Evolutionary conservation across 2,113 vertebrate genomes (phyloP).

Genomic region (Hemiscyllium ocellatum): DNA sequence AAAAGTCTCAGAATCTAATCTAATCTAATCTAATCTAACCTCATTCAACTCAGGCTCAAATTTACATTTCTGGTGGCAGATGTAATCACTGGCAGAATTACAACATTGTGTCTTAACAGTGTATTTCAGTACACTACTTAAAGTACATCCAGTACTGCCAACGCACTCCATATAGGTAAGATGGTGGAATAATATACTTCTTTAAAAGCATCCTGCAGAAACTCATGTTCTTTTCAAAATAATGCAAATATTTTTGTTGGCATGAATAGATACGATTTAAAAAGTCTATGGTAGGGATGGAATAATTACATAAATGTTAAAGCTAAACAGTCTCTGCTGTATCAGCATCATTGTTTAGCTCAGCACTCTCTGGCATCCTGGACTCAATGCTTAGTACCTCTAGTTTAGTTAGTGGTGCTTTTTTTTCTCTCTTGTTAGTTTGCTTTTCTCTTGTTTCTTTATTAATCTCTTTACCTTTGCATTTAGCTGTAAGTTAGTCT

Average conservation of each 20-base stretch:
- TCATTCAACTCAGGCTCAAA: slow-evolving; percentile 35
- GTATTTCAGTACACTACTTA: not conserved
- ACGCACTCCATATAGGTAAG: not conserved
- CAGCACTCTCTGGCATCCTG: too few species aligned
- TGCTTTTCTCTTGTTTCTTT: too few species aligned
- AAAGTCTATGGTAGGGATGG: not conserved
- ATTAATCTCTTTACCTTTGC: too few species aligned
- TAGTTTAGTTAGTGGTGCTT: too few species aligned
- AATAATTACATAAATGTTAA: not conserved
- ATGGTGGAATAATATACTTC: not conserved
- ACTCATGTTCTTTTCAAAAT: not conserved
- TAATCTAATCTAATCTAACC: too few species aligned
- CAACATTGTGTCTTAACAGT: not conserved
- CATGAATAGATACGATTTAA: not conserved
- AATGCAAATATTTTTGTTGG: not conserved
- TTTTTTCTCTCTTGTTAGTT: too few species aligned
- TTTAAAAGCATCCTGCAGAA: not conserved
- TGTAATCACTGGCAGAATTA: slow-evolving; percentile 13
- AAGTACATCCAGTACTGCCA: not conserved
- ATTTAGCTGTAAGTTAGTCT: too few species aligned
- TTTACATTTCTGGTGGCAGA: slow-evolving; percentile 13
- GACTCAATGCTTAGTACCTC: too few species aligned
- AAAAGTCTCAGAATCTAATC: slow-evolving; percentile 39
- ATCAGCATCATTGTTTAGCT: too few species aligned
- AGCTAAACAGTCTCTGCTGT: not conserved